These are phyloP conservation scores for Anguilla marmorata DNA, from an alignment of 2,797 vertebrate species.

Conservation along the genomic window DNA sequence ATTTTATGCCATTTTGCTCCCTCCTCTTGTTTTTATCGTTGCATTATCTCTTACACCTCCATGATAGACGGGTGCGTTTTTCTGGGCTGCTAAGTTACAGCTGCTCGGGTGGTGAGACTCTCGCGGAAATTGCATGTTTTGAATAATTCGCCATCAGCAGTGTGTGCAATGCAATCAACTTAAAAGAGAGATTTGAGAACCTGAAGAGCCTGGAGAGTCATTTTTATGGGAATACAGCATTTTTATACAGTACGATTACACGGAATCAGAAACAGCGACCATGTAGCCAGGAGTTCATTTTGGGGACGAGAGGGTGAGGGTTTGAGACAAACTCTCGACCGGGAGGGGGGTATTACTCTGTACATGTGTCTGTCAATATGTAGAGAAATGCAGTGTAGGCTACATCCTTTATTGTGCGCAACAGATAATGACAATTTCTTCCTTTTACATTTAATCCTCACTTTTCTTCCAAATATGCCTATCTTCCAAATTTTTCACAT, in stretches of 20 bases:
- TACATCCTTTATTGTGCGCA: not conserved
- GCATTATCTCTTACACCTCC: not conserved
- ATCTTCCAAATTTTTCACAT: not conserved
- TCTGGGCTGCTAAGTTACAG: not conserved
- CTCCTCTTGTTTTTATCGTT: not conserved
- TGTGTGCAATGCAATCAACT: not conserved
- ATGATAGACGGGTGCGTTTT: not conserved
- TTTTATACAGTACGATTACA: not conserved
- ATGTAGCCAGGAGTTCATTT: no score
- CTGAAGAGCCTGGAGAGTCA: not conserved
- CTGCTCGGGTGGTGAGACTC: not conserved
- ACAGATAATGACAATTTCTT: not conserved
- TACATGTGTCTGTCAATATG: not conserved
- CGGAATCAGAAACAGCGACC: not conserved
- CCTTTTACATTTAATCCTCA: no score
- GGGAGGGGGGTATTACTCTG: not conserved
- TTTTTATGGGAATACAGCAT: not conserved
- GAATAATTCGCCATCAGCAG: not conserved
- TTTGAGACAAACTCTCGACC: no score
- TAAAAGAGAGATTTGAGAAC: not conserved
- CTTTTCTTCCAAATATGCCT: not conserved
- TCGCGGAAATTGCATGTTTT: not conserved
- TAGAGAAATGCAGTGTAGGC: not conserved
- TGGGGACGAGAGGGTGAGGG: no score
- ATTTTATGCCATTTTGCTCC: constrained; percentile 2